Evolutionary conservation across 2,797 vertebrate genomes (phyloP).

Genomic region (Acrocephalus scirpaceus): DNA sequence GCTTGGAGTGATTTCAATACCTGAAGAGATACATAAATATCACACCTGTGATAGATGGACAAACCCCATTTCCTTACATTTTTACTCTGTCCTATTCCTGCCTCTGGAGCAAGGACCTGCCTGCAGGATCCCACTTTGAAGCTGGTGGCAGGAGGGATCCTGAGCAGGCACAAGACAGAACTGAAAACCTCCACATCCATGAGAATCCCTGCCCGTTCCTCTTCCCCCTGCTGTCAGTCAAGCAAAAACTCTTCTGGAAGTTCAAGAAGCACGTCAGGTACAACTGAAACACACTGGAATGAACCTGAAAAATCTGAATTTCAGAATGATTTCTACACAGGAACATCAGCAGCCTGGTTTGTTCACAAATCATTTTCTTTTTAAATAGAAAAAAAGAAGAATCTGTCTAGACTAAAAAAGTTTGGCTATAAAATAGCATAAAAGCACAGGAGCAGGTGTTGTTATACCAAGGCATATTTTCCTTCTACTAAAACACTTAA

Average conservation of each 20-base stretch:
- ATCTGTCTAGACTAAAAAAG: slow-evolving; percentile 62
- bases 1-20: slow-evolving; percentile 2
- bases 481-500: slow-evolving; percentile 34
- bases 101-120: slow-evolving; percentile 29
- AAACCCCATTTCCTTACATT: not conserved
- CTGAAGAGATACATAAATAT: slow-evolving; percentile 22
- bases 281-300: not conserved
- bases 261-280: not conserved
- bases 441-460: slow-evolving; percentile 26
- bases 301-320: not conserved
- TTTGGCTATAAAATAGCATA: slow-evolving; percentile 58
- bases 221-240: not conserved
- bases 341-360: slow-evolving; percentile 48
- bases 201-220: not conserved
- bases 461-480: not conserved
- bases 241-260: not conserved
- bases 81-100: not conserved
- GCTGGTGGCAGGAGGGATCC: not conserved
- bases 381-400: slow-evolving; percentile 46
- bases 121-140: slow-evolving; percentile 32
- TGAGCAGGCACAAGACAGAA: not conserved
- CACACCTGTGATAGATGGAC: not conserved
- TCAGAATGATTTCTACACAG: not conserved
- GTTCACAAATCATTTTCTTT: slow-evolving; percentile 2
- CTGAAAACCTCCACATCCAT: not conserved